These are phyloP conservation scores for Propithecus perrieri DNA, from an alignment of 2,797 vertebrate genomes.

Conservation along the genomic window DNA sequence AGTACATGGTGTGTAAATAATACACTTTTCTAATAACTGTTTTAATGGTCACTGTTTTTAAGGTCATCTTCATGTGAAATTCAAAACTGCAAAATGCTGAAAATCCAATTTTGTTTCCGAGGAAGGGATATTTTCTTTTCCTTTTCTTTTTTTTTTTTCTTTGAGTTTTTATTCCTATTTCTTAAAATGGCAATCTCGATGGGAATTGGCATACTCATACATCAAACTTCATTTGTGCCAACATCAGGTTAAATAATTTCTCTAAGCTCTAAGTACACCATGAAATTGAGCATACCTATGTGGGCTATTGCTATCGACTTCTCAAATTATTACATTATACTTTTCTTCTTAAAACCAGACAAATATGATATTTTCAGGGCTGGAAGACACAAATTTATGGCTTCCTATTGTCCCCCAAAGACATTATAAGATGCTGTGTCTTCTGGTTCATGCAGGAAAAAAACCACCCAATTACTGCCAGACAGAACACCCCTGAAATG, in stretches of 20 bases:
- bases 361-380: constrained; percentile 50
- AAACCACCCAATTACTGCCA: neutral
- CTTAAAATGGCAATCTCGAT: constrained; percentile 54
- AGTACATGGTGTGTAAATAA: constrained; percentile 78
- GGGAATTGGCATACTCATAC: constrained; percentile 59
- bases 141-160: neutral
- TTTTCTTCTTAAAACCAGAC: constrained; percentile 36
- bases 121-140: neutral
- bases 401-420: neutral
- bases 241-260: constrained; percentile 64
- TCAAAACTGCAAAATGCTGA: constrained; percentile 54
- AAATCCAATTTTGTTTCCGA: constrained; percentile 65
- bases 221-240: constrained; percentile 70
- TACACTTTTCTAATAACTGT: constrained; percentile 79
- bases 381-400: constrained; percentile 52
- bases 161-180: constrained; percentile 44
- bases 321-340: constrained; percentile 63
- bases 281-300: neutral
- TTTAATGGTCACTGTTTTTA: constrained; percentile 63
- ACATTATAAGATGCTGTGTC: neutral
- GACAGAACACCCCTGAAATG: neutral
- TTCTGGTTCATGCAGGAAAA: neutral
- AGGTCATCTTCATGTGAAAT: constrained; percentile 72
- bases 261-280: constrained; percentile 18
- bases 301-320: constrained; percentile 54